These are phyloP conservation scores for Promerops cafer DNA, from an alignment of 2,113 vertebrate species.

Conservation along the genomic window DNA sequence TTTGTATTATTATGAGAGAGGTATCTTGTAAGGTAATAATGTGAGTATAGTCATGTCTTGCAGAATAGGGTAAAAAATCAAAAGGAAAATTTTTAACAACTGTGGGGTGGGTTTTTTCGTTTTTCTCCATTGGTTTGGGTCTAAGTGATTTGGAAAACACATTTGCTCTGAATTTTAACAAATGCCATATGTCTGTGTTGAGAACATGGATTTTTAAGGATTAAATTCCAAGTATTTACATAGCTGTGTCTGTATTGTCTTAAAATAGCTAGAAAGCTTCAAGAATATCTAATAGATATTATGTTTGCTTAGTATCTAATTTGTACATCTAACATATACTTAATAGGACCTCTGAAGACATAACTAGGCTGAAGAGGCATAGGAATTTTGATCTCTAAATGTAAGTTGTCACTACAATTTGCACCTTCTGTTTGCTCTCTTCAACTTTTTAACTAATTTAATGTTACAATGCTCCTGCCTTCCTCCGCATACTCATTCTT, in stretches of 20 bases:
- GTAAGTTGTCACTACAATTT: background rate
- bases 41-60: background rate
- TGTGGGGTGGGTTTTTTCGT: fast-evolving
- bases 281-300: background rate
- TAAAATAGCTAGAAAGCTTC: background rate
- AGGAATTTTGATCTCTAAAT: background rate
- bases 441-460: background rate
- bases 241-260: background rate
- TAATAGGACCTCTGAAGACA: background rate
- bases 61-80: background rate
- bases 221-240: background rate
- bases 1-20: background rate
- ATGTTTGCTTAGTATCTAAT: background rate
- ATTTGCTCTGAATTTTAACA: background rate
- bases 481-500: background rate
- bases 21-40: background rate
- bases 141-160: background rate
- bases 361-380: background rate
- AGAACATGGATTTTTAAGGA: background rate
- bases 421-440: background rate
- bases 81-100: background rate
- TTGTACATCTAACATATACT: background rate
- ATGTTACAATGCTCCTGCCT: background rate
- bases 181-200: background rate
- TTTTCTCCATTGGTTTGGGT: background rate